phyloP scores from a whole-genome alignment of 2,797 vertebrate genomes.

The Hirundo rustica region DNA sequence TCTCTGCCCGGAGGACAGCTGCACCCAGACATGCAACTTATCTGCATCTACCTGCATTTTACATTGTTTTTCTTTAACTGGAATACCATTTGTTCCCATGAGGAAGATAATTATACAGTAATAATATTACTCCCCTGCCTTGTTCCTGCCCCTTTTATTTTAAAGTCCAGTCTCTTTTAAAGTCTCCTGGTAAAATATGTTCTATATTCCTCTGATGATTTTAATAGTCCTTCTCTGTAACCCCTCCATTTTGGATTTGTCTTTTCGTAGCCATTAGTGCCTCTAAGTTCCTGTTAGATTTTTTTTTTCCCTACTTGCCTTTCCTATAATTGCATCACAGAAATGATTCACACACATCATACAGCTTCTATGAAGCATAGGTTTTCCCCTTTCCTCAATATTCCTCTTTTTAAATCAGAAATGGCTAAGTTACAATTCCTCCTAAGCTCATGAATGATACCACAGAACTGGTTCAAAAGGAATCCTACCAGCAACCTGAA shows the following conservation, averaged over 20 bases:
- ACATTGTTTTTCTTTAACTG: not conserved
- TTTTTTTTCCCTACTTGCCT: not conserved
- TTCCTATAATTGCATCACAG: not conserved
- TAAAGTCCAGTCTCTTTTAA: not conserved
- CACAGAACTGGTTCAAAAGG: not conserved
- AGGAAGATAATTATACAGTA: not conserved
- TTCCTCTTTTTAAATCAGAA: not conserved
- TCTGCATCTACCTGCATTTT: not conserved
- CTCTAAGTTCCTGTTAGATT: not conserved
- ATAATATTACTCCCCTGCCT: not conserved
- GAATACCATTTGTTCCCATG: not conserved
- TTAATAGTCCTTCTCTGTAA: not conserved
- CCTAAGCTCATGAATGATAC: not conserved
- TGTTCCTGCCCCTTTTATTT: not conserved
- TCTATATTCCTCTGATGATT: not conserved
- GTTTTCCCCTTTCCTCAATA: not conserved
- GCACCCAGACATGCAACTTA: not conserved
- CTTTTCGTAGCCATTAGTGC: not conserved
- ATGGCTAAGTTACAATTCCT: not conserved
- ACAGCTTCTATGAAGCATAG: not conserved
- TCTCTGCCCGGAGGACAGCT: not conserved
- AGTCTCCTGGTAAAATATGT: not conserved
- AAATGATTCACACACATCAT: not conserved
- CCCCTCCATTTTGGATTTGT: not conserved
- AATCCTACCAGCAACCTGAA: not conserved